Evolutionary conservation across 1,140 invertebrate genomes (phyloP), one percentile per base, ranked within the genome.

Genomic region (Cyphomyrmex costatus): DNA sequence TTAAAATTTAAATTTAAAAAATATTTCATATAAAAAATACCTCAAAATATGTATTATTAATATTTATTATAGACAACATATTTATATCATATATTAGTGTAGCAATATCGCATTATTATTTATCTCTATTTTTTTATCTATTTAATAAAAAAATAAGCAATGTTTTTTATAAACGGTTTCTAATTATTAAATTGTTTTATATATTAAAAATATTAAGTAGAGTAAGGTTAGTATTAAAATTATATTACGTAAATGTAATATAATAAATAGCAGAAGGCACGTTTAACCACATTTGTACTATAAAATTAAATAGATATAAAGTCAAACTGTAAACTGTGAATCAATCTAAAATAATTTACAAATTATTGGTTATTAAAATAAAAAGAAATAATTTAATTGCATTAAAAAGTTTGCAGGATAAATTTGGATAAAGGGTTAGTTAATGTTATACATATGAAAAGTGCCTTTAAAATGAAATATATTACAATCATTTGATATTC

Each of bases 401-500:
- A 21, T 36, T 58, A 7, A n/a, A 49, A 78, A 65, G 30, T 1
- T 4, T 36, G 21, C 1, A 14, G 1, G 30, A 33, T 2, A 19
- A 51, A 1, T 46, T 46, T 27, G 1, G 27, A 21, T 21, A 24
- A 58, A 19, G 58, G 7, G 42, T 58, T 60, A 73, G 24, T 83
- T 60, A 14, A 58, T 27, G 51, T n/a, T 14, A 3, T 21, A 46
- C 4, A 27, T 60, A 83, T 49, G 14, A 46, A 56, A 73, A 56
- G 68, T 49, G 14, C 19, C 36, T 70, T 58, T 19, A 21, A 46
- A 73, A 46, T 46, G n/a, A 33, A 83, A 83, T 36, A 49, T 21
- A 33, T 80, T 49, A 36, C 33, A 83, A 83, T 83, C 42, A 83
- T 74, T 83, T 73, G 79, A 83, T 83, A 83, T 83, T 83, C 79